A percentile compares a stretch with the other conserved stretches of the same genome.
phyloP scores from a whole-genome alignment of 1,140 invertebrate genomes.

The Dendrolimus kikuchii region DNA sequence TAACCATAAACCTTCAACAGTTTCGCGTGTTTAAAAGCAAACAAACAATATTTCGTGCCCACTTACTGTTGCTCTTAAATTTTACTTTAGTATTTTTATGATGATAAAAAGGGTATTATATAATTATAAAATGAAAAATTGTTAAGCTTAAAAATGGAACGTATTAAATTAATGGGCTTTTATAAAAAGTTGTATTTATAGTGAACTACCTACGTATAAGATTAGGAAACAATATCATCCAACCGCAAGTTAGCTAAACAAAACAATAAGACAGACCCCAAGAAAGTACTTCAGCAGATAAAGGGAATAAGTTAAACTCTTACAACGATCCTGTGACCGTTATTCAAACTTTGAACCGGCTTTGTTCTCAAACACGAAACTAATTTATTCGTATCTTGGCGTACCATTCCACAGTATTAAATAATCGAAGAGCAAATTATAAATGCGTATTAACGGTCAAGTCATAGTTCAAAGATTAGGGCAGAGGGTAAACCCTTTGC shows the following conservation, averaged over 20 bases:
- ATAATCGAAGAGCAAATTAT: constrained; percentile 70
- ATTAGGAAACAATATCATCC: constrained; percentile 13
- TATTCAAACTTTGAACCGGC: constrained; percentile 47
- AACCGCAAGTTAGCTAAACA: constrained; percentile 26
- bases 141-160: no score
- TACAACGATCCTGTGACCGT: constrained; percentile 54
- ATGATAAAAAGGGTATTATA: no score
- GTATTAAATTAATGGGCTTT: no score
- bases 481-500: constrained; percentile 64
- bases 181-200: no score
- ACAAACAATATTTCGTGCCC: no score
- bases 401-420: constrained; percentile 50
- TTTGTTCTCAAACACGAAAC: constrained; percentile 68
- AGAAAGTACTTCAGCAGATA: constrained; percentile 33
- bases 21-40: no score
- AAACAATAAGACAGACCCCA: constrained; percentile 35
- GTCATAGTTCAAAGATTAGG: constrained; percentile 72
- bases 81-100: no score
- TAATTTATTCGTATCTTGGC: constrained; percentile 68
- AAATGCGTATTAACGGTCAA: constrained; percentile 71
- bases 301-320: constrained; percentile 47
- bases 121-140: no score
- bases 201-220: neutral
- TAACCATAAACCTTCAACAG: no score
- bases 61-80: no score